Evolutionary conservation across 2,888 invertebrate species (phyloP).

Genomic region (Lasius platythorax): DNA sequence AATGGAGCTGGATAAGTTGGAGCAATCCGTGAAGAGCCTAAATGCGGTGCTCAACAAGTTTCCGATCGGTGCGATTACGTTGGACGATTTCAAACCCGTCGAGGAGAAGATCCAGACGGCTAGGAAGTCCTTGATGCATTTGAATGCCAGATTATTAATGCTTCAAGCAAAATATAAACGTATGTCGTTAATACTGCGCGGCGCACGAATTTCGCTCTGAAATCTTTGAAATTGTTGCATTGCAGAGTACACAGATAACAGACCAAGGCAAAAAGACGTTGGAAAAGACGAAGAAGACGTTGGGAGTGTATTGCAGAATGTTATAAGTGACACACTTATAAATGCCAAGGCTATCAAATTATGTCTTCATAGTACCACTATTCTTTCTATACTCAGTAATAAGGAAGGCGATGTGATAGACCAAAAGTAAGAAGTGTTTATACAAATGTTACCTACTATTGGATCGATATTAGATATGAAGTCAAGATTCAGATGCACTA

Average conservation of each 20-base stretch:
- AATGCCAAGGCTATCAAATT: constrained; percentile 62
- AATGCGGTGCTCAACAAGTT: constrained; percentile 58
- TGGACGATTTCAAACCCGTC: constrained; percentile 72
- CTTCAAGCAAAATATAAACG: constrained; percentile 65
- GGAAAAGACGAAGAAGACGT: neutral
- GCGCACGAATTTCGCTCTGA: neutral
- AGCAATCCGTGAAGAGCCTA: neutral
- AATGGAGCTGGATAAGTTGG: constrained; percentile 25
- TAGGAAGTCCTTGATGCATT: constrained; percentile 60
- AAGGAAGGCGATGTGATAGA: constrained; percentile 55
- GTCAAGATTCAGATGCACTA: neutral
- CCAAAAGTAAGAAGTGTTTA: constrained; percentile 63
- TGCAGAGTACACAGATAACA: constrained; percentile 20
- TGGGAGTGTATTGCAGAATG: constrained; percentile 26
- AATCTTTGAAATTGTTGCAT: neutral
- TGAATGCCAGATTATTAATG: constrained; percentile 69
- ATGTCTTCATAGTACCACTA: constrained; percentile 69
- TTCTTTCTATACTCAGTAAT: constrained; percentile 64
- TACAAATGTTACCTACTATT: neutral
- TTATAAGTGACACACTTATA: constrained; percentile 63
- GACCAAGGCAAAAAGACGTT: neutral
- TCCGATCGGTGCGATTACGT: constrained; percentile 69
- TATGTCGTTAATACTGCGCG: constrained; percentile 58
- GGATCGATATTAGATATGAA: neutral
- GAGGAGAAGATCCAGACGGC: constrained; percentile 71